phyloP scores from a whole-genome alignment of 2,888 invertebrate genomes.

The Diachrysia chrysitis region DNA sequence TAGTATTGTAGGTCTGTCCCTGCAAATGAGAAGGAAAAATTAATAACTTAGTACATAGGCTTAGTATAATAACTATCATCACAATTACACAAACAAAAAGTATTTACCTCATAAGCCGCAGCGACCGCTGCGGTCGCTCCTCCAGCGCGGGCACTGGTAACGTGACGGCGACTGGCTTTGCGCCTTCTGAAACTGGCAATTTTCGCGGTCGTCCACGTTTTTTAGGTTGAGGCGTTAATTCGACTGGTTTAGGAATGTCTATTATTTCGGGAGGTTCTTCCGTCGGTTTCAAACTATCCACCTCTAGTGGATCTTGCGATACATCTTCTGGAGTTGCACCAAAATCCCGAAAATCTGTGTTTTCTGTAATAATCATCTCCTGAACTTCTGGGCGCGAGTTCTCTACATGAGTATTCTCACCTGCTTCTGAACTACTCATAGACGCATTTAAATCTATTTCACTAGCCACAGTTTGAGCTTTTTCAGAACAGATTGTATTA shows the following conservation, averaged over 20 bases:
- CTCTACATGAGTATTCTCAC: slow-evolving; percentile 72
- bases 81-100: neutral
- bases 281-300: slow-evolving; percentile 67
- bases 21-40: slow-evolving; percentile 59
- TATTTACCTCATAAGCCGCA: slow-evolving; percentile 82
- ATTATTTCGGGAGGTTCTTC: slow-evolving; percentile 61
- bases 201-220: slow-evolving; percentile 86
- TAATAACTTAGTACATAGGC: neutral
- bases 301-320: slow-evolving; percentile 85
- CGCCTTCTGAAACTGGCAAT: slow-evolving; percentile 77
- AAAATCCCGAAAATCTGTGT: slow-evolving; percentile 81
- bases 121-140: slow-evolving; percentile 84
- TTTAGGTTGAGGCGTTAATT: slow-evolving; percentile 82
- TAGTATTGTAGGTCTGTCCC: slow-evolving; percentile 81
- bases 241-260: slow-evolving; percentile 67
- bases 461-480: slow-evolving; percentile 67
- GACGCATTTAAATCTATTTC: slow-evolving; percentile 80
- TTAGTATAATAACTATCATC: neutral
- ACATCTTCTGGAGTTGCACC: slow-evolving; percentile 75
- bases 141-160: slow-evolving; percentile 82
- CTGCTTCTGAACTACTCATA: slow-evolving; percentile 75
- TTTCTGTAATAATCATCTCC: slow-evolving; percentile 85
- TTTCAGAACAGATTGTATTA: slow-evolving; percentile 74
- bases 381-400: slow-evolving; percentile 77
- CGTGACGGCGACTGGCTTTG: slow-evolving; percentile 67